These are phyloP conservation scores for Agapostemon virescens DNA, from an alignment of 2,888 invertebrate species.

Conservation along the genomic window DNA sequence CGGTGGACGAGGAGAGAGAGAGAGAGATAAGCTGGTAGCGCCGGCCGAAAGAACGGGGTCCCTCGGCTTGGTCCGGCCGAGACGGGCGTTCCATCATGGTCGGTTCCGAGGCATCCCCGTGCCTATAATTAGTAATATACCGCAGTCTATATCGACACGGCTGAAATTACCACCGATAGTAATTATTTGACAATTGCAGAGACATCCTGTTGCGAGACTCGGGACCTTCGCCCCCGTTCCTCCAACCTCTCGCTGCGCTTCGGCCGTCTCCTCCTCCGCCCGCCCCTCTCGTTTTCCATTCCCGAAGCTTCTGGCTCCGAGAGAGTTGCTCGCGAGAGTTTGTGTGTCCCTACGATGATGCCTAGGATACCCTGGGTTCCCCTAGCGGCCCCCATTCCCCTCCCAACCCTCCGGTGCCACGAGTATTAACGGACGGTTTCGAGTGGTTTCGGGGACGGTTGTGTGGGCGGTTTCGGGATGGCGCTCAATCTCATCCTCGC, in stretches of 20 bases:
- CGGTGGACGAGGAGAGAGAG: conserved; percentile 32
- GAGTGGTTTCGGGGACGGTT: conserved; percentile 71
- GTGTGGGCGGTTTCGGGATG: conserved; percentile 68
- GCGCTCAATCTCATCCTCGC: conserved; percentile 68
- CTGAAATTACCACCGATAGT: conserved; percentile 74
- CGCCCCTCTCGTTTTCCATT: conserved; percentile 51
- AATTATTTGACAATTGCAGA: conserved; percentile 75
- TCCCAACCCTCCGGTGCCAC: conserved; percentile 59
- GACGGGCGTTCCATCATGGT: conserved; percentile 63
- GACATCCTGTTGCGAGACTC: conserved; percentile 72
- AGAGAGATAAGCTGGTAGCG: conserved; percentile 42
- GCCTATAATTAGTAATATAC: conserved; percentile 74
- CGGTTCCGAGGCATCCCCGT: conserved; percentile 57
- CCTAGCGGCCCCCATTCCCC: neutral
- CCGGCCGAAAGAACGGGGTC: conserved; percentile 57
- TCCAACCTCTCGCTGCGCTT: conserved; percentile 38
- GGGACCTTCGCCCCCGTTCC: conserved; percentile 58
- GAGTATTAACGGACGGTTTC: conserved; percentile 75
- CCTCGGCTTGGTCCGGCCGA: conserved; percentile 19
- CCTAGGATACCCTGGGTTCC: conserved; percentile 30
- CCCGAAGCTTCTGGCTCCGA: conserved; percentile 52
- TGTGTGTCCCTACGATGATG: conserved; percentile 44
- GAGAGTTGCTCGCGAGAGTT: conserved; percentile 16
- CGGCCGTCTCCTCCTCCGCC: conserved; percentile 40
- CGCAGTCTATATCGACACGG: conserved; percentile 72